phyloP scores from a whole-genome alignment of 2,113 vertebrate species.

The Setophaga coronata region DNA sequence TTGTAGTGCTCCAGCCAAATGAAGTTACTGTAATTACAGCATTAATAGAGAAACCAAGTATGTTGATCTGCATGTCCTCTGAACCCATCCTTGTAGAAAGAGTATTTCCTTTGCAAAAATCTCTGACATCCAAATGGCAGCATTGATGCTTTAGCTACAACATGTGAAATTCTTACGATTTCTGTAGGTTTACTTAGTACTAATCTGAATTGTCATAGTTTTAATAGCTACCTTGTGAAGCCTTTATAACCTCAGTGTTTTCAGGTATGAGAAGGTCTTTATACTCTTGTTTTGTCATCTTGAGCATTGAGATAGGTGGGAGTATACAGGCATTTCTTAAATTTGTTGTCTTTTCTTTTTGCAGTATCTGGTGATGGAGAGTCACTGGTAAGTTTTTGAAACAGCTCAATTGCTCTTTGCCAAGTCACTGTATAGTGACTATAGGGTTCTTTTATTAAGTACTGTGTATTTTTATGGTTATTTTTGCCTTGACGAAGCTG shows the following conservation, averaged over 20 bases:
- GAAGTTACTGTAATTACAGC: neutral
- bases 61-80: neutral
- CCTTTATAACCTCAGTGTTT: neutral
- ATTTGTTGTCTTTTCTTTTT: constrained; percentile 15
- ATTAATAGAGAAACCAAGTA: neutral
- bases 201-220: neutral
- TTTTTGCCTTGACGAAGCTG: neutral
- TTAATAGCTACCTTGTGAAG: neutral
- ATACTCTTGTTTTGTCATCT: neutral
- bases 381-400: constrained; percentile 83
- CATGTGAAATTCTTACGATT: neutral
- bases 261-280: neutral
- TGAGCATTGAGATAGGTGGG: neutral
- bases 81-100: neutral
- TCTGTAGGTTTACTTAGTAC: neutral
- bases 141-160: neutral
- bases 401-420: neutral
- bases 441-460: neutral
- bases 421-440: neutral
- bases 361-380: constrained; percentile 88
- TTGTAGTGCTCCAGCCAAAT: neutral
- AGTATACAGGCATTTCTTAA: neutral
- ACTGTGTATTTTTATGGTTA: neutral
- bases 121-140: neutral
- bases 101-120: neutral